Base-by-base conservation (phyloP, 53 echinoderm and acorn worm genomes). In the Apostichopus leukothele region DNA sequence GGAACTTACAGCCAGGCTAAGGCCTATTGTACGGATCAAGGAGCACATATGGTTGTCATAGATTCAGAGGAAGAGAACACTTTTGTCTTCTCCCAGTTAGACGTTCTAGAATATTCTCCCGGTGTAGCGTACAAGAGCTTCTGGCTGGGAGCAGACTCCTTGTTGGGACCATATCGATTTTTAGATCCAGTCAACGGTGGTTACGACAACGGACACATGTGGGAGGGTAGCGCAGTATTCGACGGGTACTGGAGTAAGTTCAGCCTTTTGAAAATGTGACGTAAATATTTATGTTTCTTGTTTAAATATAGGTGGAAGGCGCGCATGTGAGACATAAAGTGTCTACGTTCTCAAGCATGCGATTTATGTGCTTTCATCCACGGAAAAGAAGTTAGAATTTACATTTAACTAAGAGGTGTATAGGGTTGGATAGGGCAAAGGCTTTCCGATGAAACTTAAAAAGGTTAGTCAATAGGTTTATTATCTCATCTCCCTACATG, bases 211-310 rank as follows among this genome's bases (percentile, higher is more conserved):
- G 13, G 18, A 19, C 79, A 79, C 52, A 52, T n/a, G 79, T 79
- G 79, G 79, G 79, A 79, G 4, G 50, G 7, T 16, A 50, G 50
- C 9, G 79, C 5, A 13, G 50, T 51, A 1, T 39, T 39, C 39
- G 39, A 39, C 39, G 79, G 79, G 5, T 79, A 79, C 79, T 79
- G 79, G 79, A 79, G 79, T 79, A 79, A 79, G 79, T 79, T 16
- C 39, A 39, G 39, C 39, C 39, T 3, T 39, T 3, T 4, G 26
- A 25, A 6, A 74, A 39, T 39, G 39, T 39, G 39, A 39, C 39
- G 39, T 39, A 39, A 39, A 39, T 39, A 39, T 39, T 39, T 39
- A 39, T 39, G 39, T 39, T 39, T 39, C 39, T 39, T 39, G 39
- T 39, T 39, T 39, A 25, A 25, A 25, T 25, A 25, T 25, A 25